These are phyloP conservation scores for Pandemis heparana DNA, from an alignment of 2,888 invertebrate genomes.

Conservation along the genomic window DNA sequence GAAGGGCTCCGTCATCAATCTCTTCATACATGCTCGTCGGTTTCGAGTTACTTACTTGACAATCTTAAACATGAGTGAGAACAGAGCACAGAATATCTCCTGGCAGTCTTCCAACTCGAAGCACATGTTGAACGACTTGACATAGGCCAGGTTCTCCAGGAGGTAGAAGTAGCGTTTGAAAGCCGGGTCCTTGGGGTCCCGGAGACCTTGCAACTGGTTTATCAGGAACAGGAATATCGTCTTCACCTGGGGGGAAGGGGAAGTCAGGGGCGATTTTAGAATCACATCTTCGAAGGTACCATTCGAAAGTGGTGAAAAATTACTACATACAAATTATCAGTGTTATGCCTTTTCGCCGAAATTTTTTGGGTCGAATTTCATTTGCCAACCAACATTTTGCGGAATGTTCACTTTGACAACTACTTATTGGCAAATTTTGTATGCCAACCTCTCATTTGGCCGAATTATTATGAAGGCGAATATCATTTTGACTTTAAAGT, in stretches of 20 bases:
- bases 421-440: no score
- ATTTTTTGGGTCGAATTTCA: no score
- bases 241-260: conserved; percentile 76
- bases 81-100: conserved; percentile 97
- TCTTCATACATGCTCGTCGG: no score
- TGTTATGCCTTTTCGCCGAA: no score
- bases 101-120: conserved; percentile 99
- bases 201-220: conserved; percentile 96
- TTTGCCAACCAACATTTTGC: no score
- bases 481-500: no score
- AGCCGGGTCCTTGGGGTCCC: conserved; percentile 98
- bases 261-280: not conserved
- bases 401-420: no score
- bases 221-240: conserved; percentile 97
- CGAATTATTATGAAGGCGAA: no score
- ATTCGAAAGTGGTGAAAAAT: not conserved
- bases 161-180: conserved; percentile 99
- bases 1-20: no score
- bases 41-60: conserved; percentile 94
- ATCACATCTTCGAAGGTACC: no score
- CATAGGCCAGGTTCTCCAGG: conserved; percentile 98
- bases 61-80: conserved; percentile 97
- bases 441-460: no score
- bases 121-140: conserved; percentile 99
- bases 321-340: no score